Evolutionary conservation across 2,797 vertebrate species (phyloP).

Genomic region (Anguilla marmorata): DNA sequence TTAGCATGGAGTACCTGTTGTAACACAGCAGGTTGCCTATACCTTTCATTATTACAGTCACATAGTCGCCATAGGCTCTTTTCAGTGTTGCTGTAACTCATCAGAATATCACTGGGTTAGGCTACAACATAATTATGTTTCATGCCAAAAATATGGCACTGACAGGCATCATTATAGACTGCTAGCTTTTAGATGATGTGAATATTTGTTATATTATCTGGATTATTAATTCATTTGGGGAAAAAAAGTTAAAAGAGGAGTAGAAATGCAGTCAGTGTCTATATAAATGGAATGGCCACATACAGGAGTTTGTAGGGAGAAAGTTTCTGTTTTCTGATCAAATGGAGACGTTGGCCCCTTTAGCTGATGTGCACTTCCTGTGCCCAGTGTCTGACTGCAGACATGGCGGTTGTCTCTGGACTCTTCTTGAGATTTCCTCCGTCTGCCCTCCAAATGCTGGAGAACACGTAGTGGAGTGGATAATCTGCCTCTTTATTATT

Average conservation of each 20-base stretch:
- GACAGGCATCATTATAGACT: background rate
- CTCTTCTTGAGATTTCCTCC: background rate
- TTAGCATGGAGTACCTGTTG: background rate
- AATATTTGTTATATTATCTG: background rate
- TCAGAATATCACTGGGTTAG: background rate
- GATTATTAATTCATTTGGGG: background rate
- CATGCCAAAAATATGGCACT: background rate
- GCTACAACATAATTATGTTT: background rate
- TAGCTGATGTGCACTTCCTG: background rate
- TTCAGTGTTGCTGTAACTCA: background rate
- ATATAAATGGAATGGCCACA: background rate
- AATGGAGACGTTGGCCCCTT: background rate
- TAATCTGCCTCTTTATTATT: constrained; percentile 12
- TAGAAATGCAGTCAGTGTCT: background rate
- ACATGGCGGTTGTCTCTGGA: background rate
- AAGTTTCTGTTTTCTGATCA: background rate
- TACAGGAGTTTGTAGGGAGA: background rate
- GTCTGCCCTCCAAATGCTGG: background rate
- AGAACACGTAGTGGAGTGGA: constrained; percentile 5
- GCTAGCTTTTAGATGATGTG: background rate
- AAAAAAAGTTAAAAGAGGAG: background rate
- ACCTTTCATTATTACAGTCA: background rate
- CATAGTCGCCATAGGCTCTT: background rate
- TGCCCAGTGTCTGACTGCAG: constrained; percentile 3
- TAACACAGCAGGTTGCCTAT: background rate